A percentile compares a stretch with the other conserved stretches of the same genome.
These are phyloP conservation scores for Drosophila pseudotakahashii DNA, from an alignment of 2,888 invertebrate species.

Conservation along the genomic window DNA sequence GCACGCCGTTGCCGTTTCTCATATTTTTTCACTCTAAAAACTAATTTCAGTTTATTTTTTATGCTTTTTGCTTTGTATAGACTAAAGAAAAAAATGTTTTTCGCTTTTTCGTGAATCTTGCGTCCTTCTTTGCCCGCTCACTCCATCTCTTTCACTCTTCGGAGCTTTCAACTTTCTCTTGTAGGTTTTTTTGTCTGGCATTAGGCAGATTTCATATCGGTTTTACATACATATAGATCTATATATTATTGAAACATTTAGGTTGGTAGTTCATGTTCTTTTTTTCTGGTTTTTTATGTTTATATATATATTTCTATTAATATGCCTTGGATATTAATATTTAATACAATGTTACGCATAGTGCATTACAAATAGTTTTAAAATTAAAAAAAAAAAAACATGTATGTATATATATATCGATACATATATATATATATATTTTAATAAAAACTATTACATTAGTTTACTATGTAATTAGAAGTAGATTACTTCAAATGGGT, in stretches of 20 bases:
- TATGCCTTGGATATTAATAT: slow-evolving; percentile 75
- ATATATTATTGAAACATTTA: slow-evolving; percentile 76
- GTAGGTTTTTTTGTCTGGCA: slow-evolving; percentile 22
- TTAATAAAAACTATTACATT: slow-evolving; percentile 79
- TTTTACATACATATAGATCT: slow-evolving; percentile 64
- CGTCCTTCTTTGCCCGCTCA: slow-evolving; percentile 9
- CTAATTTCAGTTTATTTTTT: slow-evolving; percentile 46
- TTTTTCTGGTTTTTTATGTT: slow-evolving; percentile 23
- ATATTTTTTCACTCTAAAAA: slow-evolving; percentile 52
- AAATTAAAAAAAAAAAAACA: slow-evolving; percentile 65
- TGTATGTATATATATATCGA: slow-evolving; percentile 35
- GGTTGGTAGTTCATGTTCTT: slow-evolving; percentile 59
- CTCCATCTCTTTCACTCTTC: slow-evolving; percentile 16
- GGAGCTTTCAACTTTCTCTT: slow-evolving; percentile 6
- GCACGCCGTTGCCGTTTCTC: slow-evolving; percentile 56
- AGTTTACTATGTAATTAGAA: slow-evolving; percentile 67
- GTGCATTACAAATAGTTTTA: slow-evolving; percentile 68
- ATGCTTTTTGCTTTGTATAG: slow-evolving; percentile 30
- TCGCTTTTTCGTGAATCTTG: slow-evolving; percentile 29
- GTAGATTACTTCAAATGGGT: slow-evolving; percentile 42
- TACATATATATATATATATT: slow-evolving; percentile 40
- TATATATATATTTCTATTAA: slow-evolving; percentile 68
- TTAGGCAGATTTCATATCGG: slow-evolving; percentile 45
- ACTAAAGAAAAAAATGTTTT: slow-evolving; percentile 67
- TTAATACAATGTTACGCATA: slow-evolving; percentile 74